Percentiles rank a stretch among this genome's conserved stretches.
phyloP scores from a whole-genome alignment of 1,140 invertebrate genomes.

The Nasonia vitripennis region DNA sequence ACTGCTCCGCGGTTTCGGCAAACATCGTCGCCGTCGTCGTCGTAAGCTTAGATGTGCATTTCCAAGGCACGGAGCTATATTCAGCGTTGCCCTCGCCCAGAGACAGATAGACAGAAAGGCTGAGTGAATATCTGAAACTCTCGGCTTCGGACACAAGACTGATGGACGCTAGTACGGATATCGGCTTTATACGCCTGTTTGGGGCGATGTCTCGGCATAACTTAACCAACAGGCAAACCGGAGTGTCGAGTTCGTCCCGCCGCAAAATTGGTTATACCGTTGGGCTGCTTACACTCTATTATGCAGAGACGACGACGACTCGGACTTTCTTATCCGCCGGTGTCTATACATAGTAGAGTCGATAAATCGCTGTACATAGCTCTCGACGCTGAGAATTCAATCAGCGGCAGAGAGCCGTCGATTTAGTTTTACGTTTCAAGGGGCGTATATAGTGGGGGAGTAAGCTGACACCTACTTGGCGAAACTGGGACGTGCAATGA shows the following conservation, averaged over 20 bases:
- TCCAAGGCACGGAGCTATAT: background rate
- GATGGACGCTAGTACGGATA: background rate
- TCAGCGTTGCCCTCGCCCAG: background rate
- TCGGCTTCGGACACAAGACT: background rate
- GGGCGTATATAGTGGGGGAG: background rate
- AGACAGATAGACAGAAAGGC: background rate
- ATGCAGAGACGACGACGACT: background rate
- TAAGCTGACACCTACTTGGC: conserved; percentile 60
- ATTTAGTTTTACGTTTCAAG: conserved; percentile 11
- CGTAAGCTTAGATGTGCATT: background rate
- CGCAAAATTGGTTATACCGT: conserved; percentile 21
- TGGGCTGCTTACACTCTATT: too few relatives aligned
- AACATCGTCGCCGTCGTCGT: background rate
- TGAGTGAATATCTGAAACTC: background rate
- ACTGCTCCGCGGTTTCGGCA: background rate
- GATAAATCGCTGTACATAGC: conserved; percentile 6
- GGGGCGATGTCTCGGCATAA: conserved; percentile 12
- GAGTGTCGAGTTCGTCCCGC: conserved; percentile 29
- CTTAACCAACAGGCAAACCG: conserved; percentile 38
- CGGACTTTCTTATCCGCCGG: background rate
- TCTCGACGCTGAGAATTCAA: background rate
- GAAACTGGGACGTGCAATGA: conserved; percentile 58
- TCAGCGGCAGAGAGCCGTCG: background rate
- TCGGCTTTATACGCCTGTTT: background rate
- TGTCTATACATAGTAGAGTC: background rate